Percentiles rank a stretch among this genome's conserved stretches.
Conservation (phyloP, 2,888 invertebrate species). For the Synergus itoensis region DNA sequence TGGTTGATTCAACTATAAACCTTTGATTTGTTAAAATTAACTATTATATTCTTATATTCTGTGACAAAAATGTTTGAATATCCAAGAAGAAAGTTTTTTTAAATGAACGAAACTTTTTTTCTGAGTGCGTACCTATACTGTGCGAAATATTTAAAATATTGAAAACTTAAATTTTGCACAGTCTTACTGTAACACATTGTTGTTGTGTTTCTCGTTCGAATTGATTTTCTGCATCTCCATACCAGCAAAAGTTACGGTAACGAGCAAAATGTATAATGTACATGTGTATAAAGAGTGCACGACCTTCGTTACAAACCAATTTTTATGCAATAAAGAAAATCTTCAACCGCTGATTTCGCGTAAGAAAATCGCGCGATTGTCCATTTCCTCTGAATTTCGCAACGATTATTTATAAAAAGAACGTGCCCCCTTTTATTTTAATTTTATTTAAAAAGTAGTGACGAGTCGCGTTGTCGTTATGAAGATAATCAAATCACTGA, state of each 20-base stretch:
- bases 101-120: no score
- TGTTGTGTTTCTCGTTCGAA: background rate
- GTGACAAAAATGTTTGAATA: no score
- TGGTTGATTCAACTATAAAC: no score
- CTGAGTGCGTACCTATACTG: no score
- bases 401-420: background rate
- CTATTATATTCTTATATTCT: no score
- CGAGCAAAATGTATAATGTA: no score
- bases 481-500: slow-evolving; percentile 20
- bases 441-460: background rate
- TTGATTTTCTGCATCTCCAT: slow-evolving; percentile 30
- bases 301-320: slow-evolving; percentile 10
- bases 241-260: no score
- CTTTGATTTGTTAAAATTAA: no score
- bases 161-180: background rate
- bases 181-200: slow-evolving; percentile 22
- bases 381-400: background rate
- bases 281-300: background rate
- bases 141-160: background rate
- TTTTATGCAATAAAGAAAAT: slow-evolving; percentile 4
- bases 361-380: background rate
- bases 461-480: background rate
- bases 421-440: background rate
- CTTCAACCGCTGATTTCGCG: background rate
- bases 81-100: no score